These are phyloP conservation scores for Eupithecia abbreviata DNA, from an alignment of 2,888 invertebrate species.

Conservation along the genomic window DNA sequence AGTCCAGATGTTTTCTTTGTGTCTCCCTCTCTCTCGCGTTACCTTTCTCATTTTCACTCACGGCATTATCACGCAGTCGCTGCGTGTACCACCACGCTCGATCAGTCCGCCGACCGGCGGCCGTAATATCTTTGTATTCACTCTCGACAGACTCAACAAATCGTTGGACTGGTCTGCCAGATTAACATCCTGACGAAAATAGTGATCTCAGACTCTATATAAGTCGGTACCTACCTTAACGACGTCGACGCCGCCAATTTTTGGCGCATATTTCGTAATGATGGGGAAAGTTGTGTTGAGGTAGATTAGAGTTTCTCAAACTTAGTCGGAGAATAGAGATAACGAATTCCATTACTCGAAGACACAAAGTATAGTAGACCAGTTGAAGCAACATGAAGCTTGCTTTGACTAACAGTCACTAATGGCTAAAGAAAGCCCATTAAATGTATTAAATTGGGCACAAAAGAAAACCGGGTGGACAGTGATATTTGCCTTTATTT, in stretches of 20 bases:
- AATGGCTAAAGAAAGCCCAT: neutral
- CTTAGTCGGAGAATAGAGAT: neutral
- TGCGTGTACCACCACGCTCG: constrained; percentile 51
- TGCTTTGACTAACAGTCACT: neutral
- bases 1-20: constrained; percentile 66
- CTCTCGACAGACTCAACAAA: constrained; percentile 37
- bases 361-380: no score
- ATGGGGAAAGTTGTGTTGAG: constrained; percentile 18
- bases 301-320: neutral
- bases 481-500: no score
- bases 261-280: constrained; percentile 21
- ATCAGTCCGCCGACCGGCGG: constrained; percentile 44
- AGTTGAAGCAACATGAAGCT: neutral
- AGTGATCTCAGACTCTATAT: constrained; percentile 12
- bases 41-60: constrained; percentile 42
- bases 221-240: no score
- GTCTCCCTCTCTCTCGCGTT: constrained; percentile 50
- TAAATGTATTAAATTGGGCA: no score
- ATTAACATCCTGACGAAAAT: constrained; percentile 24
- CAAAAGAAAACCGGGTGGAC: no score
- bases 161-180: constrained; percentile 35
- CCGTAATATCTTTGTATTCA: constrained; percentile 39
- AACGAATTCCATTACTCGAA: neutral
- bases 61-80: constrained; percentile 53
- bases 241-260: constrained; percentile 4